A percentile compares a stretch with the other conserved stretches of the same genome.
These are phyloP conservation scores for Myotis brandtii DNA, from an alignment of 2,113 vertebrate species.

Conservation along the genomic window DNA sequence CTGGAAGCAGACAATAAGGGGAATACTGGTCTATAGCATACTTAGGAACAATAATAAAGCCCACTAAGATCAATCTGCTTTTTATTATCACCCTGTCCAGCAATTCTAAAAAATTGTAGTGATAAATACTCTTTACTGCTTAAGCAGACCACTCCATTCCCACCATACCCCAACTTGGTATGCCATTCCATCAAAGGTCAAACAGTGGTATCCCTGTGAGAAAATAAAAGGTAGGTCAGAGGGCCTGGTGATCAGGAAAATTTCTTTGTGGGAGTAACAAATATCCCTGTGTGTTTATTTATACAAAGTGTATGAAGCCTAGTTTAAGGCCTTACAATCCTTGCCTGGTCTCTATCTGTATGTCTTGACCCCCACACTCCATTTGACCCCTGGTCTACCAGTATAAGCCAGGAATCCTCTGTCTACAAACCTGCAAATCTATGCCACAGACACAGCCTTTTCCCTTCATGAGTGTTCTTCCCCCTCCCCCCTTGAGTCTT, in stretches of 20 bases:
- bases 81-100: background rate
- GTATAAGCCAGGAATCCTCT: background rate
- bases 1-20: background rate
- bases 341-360: background rate
- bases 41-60: conserved; percentile 18
- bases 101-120: background rate
- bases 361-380: background rate
- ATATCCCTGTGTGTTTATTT: background rate
- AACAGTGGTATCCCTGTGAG: background rate
- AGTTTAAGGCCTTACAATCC: background rate
- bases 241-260: background rate
- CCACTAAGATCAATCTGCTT: background rate
- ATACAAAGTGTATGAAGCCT: background rate
- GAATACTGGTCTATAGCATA: background rate
- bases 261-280: background rate
- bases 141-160: background rate
- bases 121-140: background rate
- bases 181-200: background rate
- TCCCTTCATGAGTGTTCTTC: background rate
- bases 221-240: conserved; percentile 4
- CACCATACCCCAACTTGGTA: background rate
- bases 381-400: background rate
- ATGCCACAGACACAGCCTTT: background rate
- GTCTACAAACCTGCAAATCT: background rate
- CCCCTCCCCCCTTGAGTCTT: background rate